Conservation (phyloP, 2,888 invertebrate genomes). For the Congeria kusceri region DNA sequence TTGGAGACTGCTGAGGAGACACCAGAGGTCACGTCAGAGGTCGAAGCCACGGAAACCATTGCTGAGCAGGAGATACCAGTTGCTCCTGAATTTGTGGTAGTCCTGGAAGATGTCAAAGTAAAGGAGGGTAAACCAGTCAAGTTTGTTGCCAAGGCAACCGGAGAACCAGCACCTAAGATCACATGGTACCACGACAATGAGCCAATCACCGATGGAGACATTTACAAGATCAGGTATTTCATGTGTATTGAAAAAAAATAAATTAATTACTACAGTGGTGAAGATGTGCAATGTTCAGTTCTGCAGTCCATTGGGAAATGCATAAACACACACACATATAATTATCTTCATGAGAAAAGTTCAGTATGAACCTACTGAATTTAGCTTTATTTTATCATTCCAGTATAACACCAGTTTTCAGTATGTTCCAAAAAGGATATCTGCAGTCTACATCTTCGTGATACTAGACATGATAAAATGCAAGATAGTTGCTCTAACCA, state of each 20-base stretch:
- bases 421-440: too few species aligned
- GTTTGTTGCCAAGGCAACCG: slow-evolving; percentile 79
- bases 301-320: too few species aligned
- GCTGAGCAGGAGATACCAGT: slow-evolving; percentile 41
- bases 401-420: too few species aligned
- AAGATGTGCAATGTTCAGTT: too few species aligned
- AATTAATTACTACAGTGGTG: too few species aligned
- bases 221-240: slow-evolving; percentile 71
- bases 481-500: too few species aligned
- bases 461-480: too few species aligned
- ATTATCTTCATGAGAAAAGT: too few species aligned
- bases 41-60: slow-evolving; percentile 41
- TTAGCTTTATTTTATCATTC: too few species aligned
- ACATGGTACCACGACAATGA: slow-evolving; percentile 78
- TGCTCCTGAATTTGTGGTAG: slow-evolving; percentile 63
- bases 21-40: slow-evolving; percentile 31
- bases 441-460: too few species aligned
- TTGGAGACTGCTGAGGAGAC: slow-evolving; percentile 53
- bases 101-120: slow-evolving; percentile 70
- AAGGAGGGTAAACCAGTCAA: slow-evolving; percentile 77
- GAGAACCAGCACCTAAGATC: slow-evolving; percentile 76
- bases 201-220: slow-evolving; percentile 90
- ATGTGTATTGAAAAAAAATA: not conserved
- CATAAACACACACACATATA: too few species aligned
- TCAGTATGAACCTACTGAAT: too few species aligned